Evolutionary conservation across 2,888 invertebrate species (phyloP), one percentile per base, ranked within the genome.

Genomic region (Chrysolina americana): DNA sequence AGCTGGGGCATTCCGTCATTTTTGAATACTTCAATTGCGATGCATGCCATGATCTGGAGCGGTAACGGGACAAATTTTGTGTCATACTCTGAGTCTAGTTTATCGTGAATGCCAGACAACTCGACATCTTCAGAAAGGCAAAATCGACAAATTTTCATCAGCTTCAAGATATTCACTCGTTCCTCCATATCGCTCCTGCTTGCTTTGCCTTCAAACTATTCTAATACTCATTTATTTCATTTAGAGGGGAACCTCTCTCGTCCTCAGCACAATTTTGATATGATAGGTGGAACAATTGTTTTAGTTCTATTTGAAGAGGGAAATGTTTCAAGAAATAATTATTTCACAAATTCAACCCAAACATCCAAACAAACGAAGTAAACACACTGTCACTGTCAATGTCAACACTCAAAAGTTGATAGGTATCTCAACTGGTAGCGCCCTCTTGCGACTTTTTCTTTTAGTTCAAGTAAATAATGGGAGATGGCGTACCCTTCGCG

Each of bases 31-130:
- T 95, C 95, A 81, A 95, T 92, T 74, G 94, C 91, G 78, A 93
- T 90, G 85, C 93, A 93, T 69, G 94, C 93, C 92, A 95, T 92
- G 83, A 95, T 93, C 89, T 95, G 94, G 81, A 94, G 87, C 71
- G 93, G 90, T 81, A 95, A 89, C 80, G 93, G 92, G 81, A 93
- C 91, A 75, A 90, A 88, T 87, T 92, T 93, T 76, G 87, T 86
- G 78, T 89, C 87, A 79, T 88, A 71, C 78, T 89, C 87, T 79
- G 88, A 71, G 89, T 87, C 84, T 83, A 90, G 90, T 82, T 89
- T 90, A 81, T 92, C 91, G 86, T 93, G 94, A 85, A 95, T 92
- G 87, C 91, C 93, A 78, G 89, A 90, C 77, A 95, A 87, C 72
- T 92, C 90, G 77, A 89, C 90, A 85, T 92, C 91, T 50, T 70